A percentile compares a stretch with the other conserved stretches of the same genome.
phyloP scores from a whole-genome alignment of 2,113 vertebrate species.

The Taurulus bubalis region DNA sequence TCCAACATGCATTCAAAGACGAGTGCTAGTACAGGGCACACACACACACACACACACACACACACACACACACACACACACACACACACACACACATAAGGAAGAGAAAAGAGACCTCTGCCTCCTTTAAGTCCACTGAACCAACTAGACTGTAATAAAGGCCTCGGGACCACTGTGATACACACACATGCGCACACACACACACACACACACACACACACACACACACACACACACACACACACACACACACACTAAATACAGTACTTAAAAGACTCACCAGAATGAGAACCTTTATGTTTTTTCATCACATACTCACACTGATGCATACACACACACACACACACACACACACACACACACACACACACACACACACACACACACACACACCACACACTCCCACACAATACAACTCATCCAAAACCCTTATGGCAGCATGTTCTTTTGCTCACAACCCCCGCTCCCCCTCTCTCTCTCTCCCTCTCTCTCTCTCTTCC shows the following conservation, averaged over 20 bases:
- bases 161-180: slow-evolving; percentile 57
- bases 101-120: slow-evolving; percentile 41
- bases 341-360: slow-evolving; percentile 21
- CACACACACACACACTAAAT: slow-evolving; percentile 21
- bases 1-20: slow-evolving; percentile 69
- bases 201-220: slow-evolving; percentile 19
- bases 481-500: neutral
- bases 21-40: slow-evolving; percentile 25
- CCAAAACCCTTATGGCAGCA: slow-evolving; percentile 78
- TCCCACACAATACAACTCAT: slow-evolving; percentile 34
- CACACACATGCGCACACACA: slow-evolving; percentile 19
- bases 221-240: slow-evolving; percentile 29
- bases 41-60: neutral
- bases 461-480: slow-evolving; percentile 26
- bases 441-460: slow-evolving; percentile 64
- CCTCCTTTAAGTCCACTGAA: slow-evolving; percentile 67
- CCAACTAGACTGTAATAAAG: slow-evolving; percentile 61
- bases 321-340: slow-evolving; percentile 19
- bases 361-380: slow-evolving; percentile 24
- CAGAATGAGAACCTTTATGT: slow-evolving; percentile 43
- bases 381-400: too few relatives aligned
- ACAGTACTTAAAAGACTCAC: slow-evolving; percentile 46
- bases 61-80: slow-evolving; percentile 3
- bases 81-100: slow-evolving; percentile 1
- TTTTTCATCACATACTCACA: slow-evolving; percentile 32